Base-by-base conservation (phyloP, 2,888 invertebrate genomes). In the Sarcophaga carnaria region DNA sequence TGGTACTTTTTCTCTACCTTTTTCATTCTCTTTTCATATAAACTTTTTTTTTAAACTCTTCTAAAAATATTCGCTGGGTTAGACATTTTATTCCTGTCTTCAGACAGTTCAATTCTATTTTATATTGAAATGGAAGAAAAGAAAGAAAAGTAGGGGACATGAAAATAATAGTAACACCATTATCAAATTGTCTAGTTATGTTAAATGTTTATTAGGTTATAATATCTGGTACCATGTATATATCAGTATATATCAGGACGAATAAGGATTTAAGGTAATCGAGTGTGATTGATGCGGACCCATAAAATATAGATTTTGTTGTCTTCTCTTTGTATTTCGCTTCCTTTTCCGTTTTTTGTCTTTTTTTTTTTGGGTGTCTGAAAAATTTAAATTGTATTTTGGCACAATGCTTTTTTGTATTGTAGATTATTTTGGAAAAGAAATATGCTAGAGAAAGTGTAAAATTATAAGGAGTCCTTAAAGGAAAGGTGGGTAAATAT, bases 141-240 rank as follows among this genome's bases (percentile, higher is more conserved):
- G 25, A 17, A 76, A 70, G 14, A 75, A 78, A 12, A 64, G 63
- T 22, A 75, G 4, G 54, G 71, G 25, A 77, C n/a, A 66, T 20
- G 64, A 71, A 79, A 71, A 78, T 67, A 86, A 80, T 67, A 83
- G 79, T 62, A 80, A 83, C 83, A 71, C 45, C 69, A 86, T 82
- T 86, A 76, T 83, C 86, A 76, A 86, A 86, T 80, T 80, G 82
- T 82, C 86, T 79, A 76, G 79, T 82, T 79, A 71, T 71, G 78
- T 82, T 74, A 70, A 85, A 82, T 82, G 79, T 83, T 80, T 83
- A 86, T 86, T 86, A 59, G 80, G 72, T 86, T 86, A 86, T 82
- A 76, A 79, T 82, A 76, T 84, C 49, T 37, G 37, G 37, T 37
- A 37, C 37, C 37, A 37, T 37, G 37, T 37, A 37, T 1, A 1